These are phyloP conservation scores for Teleogryllus occipitalis DNA, from an alignment of 1,140 invertebrate species.

Conservation along the genomic window DNA sequence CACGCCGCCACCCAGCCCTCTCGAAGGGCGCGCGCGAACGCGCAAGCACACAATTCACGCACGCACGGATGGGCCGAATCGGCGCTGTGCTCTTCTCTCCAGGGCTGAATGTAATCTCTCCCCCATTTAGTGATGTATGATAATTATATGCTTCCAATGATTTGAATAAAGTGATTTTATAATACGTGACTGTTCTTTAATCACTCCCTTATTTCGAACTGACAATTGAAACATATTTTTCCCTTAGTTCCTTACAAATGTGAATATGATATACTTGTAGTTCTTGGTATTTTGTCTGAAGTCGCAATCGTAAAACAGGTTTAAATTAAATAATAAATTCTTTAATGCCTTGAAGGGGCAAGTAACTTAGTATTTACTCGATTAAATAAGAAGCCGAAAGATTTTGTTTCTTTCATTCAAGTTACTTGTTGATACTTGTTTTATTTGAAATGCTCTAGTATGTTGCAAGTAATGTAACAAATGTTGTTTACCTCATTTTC, in stretches of 20 bases:
- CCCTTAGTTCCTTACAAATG: not conserved
- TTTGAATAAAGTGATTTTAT: slow-evolving; percentile 6
- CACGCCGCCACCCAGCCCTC: too few relatives aligned
- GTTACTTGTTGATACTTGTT: too few relatives aligned
- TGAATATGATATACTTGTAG: not conserved
- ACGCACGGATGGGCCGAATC: too few relatives aligned
- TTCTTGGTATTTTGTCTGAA: not conserved
- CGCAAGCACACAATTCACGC: too few relatives aligned
- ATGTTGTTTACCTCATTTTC: too few relatives aligned
- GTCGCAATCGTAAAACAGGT: not conserved
- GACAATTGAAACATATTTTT: not conserved
- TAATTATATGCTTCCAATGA: slow-evolving; percentile 1
- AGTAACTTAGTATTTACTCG: too few relatives aligned
- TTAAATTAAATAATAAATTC: not conserved
- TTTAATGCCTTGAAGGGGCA: not conserved
- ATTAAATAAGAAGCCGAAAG: too few relatives aligned
- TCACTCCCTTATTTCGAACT: not conserved
- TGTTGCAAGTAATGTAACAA: too few relatives aligned
- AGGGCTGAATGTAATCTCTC: not conserved
- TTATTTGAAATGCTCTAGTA: too few relatives aligned
- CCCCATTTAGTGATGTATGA: slow-evolving; percentile 4
- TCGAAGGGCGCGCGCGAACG: too few relatives aligned
- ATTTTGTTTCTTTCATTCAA: too few relatives aligned
- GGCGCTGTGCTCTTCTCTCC: not conserved
- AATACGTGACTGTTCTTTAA: not conserved